Conservation (phyloP, 2,888 invertebrate species). For the Melanargia galathea region DNA sequence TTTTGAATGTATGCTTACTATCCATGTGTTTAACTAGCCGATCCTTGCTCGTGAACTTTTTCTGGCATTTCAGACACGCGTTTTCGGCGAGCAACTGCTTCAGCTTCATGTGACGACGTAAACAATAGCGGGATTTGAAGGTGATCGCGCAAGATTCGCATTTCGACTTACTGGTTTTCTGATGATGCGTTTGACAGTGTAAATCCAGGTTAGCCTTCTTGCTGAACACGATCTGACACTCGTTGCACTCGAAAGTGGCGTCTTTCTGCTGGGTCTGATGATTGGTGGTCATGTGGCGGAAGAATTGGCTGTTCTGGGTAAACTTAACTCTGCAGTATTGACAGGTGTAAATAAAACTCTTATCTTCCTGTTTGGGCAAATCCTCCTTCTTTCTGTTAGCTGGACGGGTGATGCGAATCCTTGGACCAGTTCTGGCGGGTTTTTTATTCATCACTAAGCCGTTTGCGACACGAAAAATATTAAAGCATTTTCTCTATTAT, state of each 20-base stretch:
- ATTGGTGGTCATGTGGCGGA: constrained; percentile 75
- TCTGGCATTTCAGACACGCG: constrained; percentile 69
- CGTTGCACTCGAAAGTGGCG: constrained; percentile 69
- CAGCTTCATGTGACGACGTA: constrained; percentile 68
- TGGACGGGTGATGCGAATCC: constrained; percentile 68
- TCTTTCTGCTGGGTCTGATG: constrained; percentile 67
- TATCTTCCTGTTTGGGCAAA: constrained; percentile 54
- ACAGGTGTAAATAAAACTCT: constrained; percentile 66
- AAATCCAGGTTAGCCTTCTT: constrained; percentile 65
- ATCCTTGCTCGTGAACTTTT: constrained; percentile 68
- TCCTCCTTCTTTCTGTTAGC: constrained; percentile 56
- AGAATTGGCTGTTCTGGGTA: constrained; percentile 72
- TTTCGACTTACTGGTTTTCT: constrained; percentile 65
- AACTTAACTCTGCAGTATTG: constrained; percentile 73
- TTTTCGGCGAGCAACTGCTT: constrained; percentile 70
- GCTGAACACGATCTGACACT: constrained; percentile 68
- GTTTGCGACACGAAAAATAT: neutral
- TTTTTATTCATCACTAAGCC: constrained; percentile 72
- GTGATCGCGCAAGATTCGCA: constrained; percentile 72
- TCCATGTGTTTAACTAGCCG: constrained; percentile 62
- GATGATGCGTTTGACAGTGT: constrained; percentile 70
- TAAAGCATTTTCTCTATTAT: constrained; percentile 24
- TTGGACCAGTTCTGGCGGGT: constrained; percentile 64
- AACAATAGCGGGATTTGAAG: constrained; percentile 73
- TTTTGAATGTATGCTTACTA: constrained; percentile 70